phyloP scores from a whole-genome alignment of 2,797 vertebrate genomes.

The Chelmon rostratus region DNA sequence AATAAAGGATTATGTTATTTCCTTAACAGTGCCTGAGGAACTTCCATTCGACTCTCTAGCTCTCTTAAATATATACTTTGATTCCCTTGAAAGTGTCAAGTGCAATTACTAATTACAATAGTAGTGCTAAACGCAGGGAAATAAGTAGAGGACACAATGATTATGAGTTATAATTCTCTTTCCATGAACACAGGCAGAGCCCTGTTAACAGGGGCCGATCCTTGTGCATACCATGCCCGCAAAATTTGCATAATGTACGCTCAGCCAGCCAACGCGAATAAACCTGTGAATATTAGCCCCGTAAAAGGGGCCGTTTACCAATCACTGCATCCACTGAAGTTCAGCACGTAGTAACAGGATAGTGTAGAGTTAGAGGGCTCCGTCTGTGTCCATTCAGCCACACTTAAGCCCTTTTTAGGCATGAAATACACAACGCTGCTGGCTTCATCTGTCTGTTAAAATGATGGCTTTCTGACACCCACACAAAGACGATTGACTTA shows the following conservation, averaged over 20 bases:
- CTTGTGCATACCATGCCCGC: constrained; percentile 6
- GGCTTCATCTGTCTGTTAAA: not conserved
- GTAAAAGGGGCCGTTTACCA: constrained; percentile 36
- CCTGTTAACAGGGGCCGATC: constrained; percentile 25
- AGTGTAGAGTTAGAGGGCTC: not conserved
- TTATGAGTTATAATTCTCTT: constrained; percentile 43
- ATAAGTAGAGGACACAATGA: constrained; percentile 42
- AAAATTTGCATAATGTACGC: constrained; percentile 36
- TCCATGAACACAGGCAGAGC: constrained; percentile 29
- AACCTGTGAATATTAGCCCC: constrained; percentile 38
- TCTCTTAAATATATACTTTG: constrained; percentile 57
- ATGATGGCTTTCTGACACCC: constrained; percentile 1
- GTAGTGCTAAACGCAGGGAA: constrained; percentile 30
- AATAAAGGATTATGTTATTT: constrained; percentile 65
- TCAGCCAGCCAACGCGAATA: constrained; percentile 27
- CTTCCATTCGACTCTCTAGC: constrained; percentile 42
- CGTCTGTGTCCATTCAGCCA: constrained; percentile 7
- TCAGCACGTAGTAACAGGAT: constrained; percentile 26
- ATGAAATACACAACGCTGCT: not conserved
- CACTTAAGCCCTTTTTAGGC: constrained; percentile 16
- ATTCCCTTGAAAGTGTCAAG: constrained; percentile 59
- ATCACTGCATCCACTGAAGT: constrained; percentile 17
- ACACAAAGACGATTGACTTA: not conserved
- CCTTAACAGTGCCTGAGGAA: constrained; percentile 56
- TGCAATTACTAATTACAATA: constrained; percentile 57